Base-by-base conservation (phyloP, 2,113 vertebrate genomes). In the Typhlomys cinereus region DNA sequence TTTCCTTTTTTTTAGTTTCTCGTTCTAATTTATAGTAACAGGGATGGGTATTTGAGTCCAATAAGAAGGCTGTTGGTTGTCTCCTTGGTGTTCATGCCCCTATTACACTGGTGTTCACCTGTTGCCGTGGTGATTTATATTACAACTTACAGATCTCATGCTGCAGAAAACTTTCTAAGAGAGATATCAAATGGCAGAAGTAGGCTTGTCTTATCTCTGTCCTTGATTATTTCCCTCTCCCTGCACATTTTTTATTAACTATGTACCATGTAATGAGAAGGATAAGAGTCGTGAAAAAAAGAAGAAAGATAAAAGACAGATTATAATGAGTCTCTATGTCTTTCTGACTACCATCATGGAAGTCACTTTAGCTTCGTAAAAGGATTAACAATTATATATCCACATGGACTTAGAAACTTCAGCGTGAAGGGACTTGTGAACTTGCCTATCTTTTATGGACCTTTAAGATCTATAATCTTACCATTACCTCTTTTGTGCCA, bases 321-420 rank as follows among this genome's bases (percentile, higher is more conserved):
- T 9, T 4, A 17, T 36, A n/a, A 4, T 11, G 27, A 0, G 0
- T 46, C 69, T 41, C 7, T 39, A 44, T 48, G 67, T 14, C 39
- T 52, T 67, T 15, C 27, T 0, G 0, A 3, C 41, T 9, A 5
- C n/a, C 73, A 50, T 21, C 7, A 0, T 3, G 34, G 36, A 57
- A 31, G 70, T 44, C 12, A 34, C 39, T 36, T 18, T 1, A 13
- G 54, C 21, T 59, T 9, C 17, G 2, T 3, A 4, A 13, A 46
- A 34, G 29, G 44, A 27, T 29, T 46, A 44, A 70, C 59, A 67
- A 4, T 4, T 29, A 46, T 1, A 50, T 15, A 29, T 31, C 34
- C 20, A 48, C 36, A 61, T 7, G 20, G 6, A 11, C 29, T 54
- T 74, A 54, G 64, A 59, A 59, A 29, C 10, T 17, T 36, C 73